Conservation (phyloP, 2,888 invertebrate genomes). For the Thymelicus sylvestris region DNA sequence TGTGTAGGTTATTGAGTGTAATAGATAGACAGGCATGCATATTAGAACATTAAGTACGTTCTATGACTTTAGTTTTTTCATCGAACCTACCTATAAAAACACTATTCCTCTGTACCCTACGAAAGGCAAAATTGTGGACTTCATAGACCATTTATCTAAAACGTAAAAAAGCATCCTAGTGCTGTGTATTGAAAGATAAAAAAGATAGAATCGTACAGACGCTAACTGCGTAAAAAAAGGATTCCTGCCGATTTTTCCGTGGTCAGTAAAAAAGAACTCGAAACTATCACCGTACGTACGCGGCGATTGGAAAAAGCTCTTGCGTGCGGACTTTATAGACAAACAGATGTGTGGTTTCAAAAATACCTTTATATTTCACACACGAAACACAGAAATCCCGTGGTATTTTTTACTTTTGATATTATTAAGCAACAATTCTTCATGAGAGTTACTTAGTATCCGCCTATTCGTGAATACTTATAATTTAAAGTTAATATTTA, state of each 20-base stretch:
- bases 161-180: not conserved
- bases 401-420: too few relatives aligned
- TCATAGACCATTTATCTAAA: conserved; percentile 10
- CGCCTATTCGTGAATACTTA: too few relatives aligned
- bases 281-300: conserved; percentile 55
- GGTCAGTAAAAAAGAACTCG: conserved; percentile 60
- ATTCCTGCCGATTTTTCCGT: conserved; percentile 59
- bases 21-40: too few relatives aligned
- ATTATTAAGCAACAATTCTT: too few relatives aligned
- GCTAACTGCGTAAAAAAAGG: conserved; percentile 41
- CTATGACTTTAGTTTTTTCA: too few relatives aligned
- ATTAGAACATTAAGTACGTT: too few relatives aligned
- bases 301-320: conserved; percentile 8
- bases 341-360: not conserved
- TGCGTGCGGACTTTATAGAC: not conserved
- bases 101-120: not conserved
- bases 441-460: too few relatives aligned
- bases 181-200: conserved; percentile 18
- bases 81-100: too few relatives aligned
- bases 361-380: not conserved
- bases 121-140: not conserved
- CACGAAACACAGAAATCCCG: too few relatives aligned
- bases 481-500: too few relatives aligned
- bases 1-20: too few relatives aligned
- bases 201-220: conserved; percentile 32